These are phyloP conservation scores for Drosophila simulans DNA, from an alignment of 1,140 invertebrate species.

Conservation along the genomic window DNA sequence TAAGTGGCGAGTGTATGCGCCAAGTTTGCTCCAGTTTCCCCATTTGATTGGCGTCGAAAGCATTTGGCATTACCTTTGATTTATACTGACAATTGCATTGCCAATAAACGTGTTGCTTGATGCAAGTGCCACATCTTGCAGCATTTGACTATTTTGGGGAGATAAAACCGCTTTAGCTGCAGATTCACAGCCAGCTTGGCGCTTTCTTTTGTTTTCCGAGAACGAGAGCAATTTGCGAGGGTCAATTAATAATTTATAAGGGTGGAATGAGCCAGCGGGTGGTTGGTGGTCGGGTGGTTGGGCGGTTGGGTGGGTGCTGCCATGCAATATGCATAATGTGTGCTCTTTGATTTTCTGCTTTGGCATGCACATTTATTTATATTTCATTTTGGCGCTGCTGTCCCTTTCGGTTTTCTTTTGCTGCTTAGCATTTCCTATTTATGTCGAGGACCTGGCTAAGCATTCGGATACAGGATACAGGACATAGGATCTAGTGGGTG, in stretches of 20 bases:
- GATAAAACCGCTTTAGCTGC: constrained; percentile 3
- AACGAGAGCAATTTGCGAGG: constrained; percentile 14
- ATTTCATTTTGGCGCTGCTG: constrained; percentile 65
- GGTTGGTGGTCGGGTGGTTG: constrained; percentile 9
- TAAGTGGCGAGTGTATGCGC: constrained; percentile 33
- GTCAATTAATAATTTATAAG: constrained; percentile 58
- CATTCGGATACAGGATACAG: constrained; percentile 46
- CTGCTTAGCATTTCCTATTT: constrained; percentile 68
- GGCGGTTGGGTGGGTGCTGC: constrained; percentile 4
- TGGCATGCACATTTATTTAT: constrained; percentile 77
- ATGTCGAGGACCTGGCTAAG: constrained; percentile 67
- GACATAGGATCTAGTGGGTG: constrained; percentile 20
- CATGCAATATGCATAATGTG: constrained; percentile 80
- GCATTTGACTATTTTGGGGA: not conserved
- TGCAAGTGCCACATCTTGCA: not conserved
- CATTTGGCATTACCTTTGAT: constrained; percentile 31
- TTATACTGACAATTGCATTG: constrained; percentile 55
- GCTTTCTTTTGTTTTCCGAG: not conserved
- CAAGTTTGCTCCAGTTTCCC: constrained; percentile 17
- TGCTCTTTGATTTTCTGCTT: constrained; percentile 74
- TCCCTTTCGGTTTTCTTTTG: constrained; percentile 46
- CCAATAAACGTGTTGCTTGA: constrained; percentile 16
- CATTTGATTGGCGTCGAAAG: constrained; percentile 29
- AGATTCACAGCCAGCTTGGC: not conserved
- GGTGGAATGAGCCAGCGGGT: not conserved